Base-by-base conservation (phyloP, 2,888 invertebrate species). In the Drosophila ochracea region DNA sequence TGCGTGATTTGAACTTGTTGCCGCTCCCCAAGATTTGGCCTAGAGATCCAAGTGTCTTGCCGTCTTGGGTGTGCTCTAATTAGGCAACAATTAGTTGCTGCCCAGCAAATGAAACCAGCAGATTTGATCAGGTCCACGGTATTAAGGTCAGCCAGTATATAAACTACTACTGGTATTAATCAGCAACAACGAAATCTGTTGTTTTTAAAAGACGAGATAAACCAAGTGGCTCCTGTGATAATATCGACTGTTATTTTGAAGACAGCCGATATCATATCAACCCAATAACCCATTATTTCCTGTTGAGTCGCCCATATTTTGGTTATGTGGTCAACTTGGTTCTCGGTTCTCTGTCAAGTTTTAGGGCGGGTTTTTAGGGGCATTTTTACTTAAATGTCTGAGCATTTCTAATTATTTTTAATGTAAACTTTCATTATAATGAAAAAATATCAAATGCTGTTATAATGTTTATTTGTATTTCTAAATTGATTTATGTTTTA, bases 121-220 rank as follows among this genome's bases (percentile, higher is more conserved):
- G 59, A 59, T 59, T 16, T 16, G 28, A 74, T 69, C 68, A 37
- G 47, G 43, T 37, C 57, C 2, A 41, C 41, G 31, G 28, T 73
- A 86, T 86, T 83, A 58, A 59, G 80, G 63, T 55, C 72, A 71
- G 52, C 16, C n/a, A 35, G 33, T 61, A 55, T 66, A 53, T 77
- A 59, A 71, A 76, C 52, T 30, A 69, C 52, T 57, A 55, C 49
- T 31, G 53, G 43, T 43, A 50, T 58, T 74, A 37, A 78, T 71
- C 69, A 53, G 53, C 30, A 50, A 31, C 54, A 66, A 37, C 55
- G 58, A 75, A 82, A 84, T 87, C 82, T 13, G 54, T 60, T 75
- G 78, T n/a, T n/a, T 58, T 84, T 65, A 37, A 69, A n/a, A 57
- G 63, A 72, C 84, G 31, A 31, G 4, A 67, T 66, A 28, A 52